Conservation (phyloP, 2,113 vertebrate species). For the Callipepla californica region DNA sequence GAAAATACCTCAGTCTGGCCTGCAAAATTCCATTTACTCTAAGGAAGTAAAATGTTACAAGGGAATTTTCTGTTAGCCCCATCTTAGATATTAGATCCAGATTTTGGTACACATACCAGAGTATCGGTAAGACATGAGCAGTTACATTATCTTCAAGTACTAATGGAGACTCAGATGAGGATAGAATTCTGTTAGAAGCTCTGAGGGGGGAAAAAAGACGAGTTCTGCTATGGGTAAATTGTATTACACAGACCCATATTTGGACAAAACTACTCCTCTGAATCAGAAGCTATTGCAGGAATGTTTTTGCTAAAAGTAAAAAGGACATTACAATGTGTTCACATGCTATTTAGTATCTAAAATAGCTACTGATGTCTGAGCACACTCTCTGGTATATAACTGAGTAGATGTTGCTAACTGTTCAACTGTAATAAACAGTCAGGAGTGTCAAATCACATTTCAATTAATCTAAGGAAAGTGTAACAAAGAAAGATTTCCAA, state of each 20-base stretch:
- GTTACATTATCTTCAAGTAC: neutral
- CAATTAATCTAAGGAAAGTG: neutral
- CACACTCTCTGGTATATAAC: neutral
- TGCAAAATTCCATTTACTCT: neutral
- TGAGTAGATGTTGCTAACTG: neutral
- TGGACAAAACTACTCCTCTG: conserved; percentile 67
- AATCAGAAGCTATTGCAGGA: conserved; percentile 70
- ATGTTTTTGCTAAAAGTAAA: conserved; percentile 63
- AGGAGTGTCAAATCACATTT: neutral
- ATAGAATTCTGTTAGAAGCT: neutral
- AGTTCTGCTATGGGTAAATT: neutral
- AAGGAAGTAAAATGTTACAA: neutral
- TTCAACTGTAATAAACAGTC: neutral
- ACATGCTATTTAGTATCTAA: conserved; percentile 49
- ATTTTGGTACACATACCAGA: neutral
- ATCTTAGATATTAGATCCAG: neutral
- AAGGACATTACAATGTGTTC: conserved; percentile 43
- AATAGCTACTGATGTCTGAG: conserved; percentile 54
- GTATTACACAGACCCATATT: conserved; percentile 71
- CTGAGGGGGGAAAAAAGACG: neutral
- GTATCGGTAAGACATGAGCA: neutral
- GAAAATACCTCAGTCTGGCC: neutral
- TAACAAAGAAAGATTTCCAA: neutral
- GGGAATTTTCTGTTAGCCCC: neutral
- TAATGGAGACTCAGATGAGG: neutral